Percentiles rank a stretch among this genome's conserved stretches.
Evolutionary conservation across 2,113 vertebrate species (phyloP).

Genomic region (Gallinago paraguaiae): DNA sequence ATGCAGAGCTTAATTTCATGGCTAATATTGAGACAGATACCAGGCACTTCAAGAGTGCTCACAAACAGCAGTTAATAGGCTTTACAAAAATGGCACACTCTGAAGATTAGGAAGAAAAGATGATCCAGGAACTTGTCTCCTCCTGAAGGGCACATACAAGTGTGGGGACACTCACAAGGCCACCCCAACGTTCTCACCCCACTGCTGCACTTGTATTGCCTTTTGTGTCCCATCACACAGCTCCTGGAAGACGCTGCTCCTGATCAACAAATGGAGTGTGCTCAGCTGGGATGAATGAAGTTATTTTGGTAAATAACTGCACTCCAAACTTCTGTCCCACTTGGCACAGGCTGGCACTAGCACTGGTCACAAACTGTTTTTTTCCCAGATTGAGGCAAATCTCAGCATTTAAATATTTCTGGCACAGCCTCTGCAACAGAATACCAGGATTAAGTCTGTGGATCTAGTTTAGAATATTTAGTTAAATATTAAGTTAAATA

Average conservation of each 20-base stretch:
- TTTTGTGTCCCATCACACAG: background rate
- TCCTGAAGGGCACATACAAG: background rate
- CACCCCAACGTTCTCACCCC: background rate
- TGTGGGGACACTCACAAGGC: background rate
- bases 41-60: background rate
- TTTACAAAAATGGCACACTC: background rate
- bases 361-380: background rate
- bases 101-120: background rate
- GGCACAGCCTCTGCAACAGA: background rate
- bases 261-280: background rate
- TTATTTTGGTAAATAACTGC: background rate
- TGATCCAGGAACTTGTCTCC: background rate
- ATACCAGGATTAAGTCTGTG: background rate
- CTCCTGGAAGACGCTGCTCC: background rate
- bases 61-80: background rate
- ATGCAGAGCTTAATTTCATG: constrained; percentile 16
- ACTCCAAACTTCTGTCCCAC: background rate
- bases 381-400: background rate
- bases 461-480: background rate
- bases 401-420: background rate
- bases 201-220: rapidly evolving
- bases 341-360: background rate
- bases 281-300: background rate
- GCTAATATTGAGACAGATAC: background rate
- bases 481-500: no score